These are phyloP conservation scores for Sphaerophoria rueppellii DNA, from an alignment of 2,888 invertebrate genomes.

Conservation along the genomic window DNA sequence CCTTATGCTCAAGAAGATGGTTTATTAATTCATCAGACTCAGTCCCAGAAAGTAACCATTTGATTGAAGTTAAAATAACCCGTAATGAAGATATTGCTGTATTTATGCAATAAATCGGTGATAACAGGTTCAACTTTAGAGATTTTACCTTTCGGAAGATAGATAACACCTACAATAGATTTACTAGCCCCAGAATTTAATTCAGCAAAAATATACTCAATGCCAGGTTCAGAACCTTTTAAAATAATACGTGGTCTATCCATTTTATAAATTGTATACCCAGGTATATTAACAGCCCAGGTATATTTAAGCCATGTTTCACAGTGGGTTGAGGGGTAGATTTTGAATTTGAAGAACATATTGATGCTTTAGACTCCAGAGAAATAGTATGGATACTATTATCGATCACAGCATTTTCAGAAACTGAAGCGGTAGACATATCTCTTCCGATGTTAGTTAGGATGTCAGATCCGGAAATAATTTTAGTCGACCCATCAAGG, in stretches of 20 bases:
- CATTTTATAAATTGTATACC: neutral
- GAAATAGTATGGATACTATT: too few species aligned
- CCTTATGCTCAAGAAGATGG: too few species aligned
- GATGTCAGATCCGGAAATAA: too few species aligned
- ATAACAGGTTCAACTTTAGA: conserved; percentile 10
- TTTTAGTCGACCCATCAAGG: too few species aligned
- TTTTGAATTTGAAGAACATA: too few species aligned
- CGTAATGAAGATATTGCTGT: neutral
- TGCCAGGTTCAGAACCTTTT: conserved; percentile 1
- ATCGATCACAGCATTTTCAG: too few species aligned
- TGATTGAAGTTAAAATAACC: conserved; percentile 3
- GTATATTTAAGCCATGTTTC: neutral
- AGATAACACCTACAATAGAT: neutral
- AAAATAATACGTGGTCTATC: conserved; percentile 3
- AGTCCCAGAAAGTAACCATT: too few species aligned
- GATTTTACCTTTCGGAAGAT: conserved; percentile 2
- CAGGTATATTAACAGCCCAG: neutral
- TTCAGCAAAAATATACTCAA: conserved; percentile 4
- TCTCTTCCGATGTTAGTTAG: too few species aligned
- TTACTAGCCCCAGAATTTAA: neutral
- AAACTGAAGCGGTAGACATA: too few species aligned
- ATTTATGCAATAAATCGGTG: conserved; percentile 1
- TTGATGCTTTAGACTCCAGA: too few species aligned
- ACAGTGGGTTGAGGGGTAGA: too few species aligned
- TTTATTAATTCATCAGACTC: too few species aligned